Evolutionary conservation across 2,888 invertebrate species (phyloP), one percentile per base, ranked within the genome.

Genomic region (Chironomus riparius): DNA sequence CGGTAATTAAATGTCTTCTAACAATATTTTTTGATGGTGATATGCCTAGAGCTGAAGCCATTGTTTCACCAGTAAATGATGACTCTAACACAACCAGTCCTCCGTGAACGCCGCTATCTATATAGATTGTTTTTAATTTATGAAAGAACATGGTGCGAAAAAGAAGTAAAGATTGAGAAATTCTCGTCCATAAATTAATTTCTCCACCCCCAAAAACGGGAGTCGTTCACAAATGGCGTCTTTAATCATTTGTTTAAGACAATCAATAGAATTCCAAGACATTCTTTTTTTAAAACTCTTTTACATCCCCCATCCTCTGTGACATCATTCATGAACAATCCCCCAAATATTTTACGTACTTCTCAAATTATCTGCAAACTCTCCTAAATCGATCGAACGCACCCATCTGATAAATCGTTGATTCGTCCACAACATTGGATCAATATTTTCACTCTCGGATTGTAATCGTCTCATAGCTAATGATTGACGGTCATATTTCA

Each of bases 401-500:
- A 95, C 92, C 97, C 97, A 97, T 82, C 94, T 91, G 80, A 96
- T 92, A 83, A 97, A 94, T 81, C 96, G 89, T 82, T 94, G 93
- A 86, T 96, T 97, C 80, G 95, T 96, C 97, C 97, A 97, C 74
- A 97, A 95, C 79, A 97, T 87, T 71, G 96, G 95, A 86, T 97
- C 97, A 4, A 92, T 91, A 82, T 95, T 93, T 77, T 92, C 90
- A 79, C 91, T 91, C 82, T 96, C 95, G 82, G 94, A 93, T 82
- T 94, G 93, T 82, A 93, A 91, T 79, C 96, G 88, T 79, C 96
- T 87, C 80, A 96, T 92, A 56, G 93, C 92, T 79, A 97, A 85
- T 70, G 94, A 92, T 87, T 94, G 94, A 82, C 94, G 87, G 83
- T 97, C 96, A 82, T 95, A 97, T 81, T 94, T 94, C 86, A 96